Base-by-base conservation (phyloP, 2,888 invertebrate species). In the Netelia virgata region DNA sequence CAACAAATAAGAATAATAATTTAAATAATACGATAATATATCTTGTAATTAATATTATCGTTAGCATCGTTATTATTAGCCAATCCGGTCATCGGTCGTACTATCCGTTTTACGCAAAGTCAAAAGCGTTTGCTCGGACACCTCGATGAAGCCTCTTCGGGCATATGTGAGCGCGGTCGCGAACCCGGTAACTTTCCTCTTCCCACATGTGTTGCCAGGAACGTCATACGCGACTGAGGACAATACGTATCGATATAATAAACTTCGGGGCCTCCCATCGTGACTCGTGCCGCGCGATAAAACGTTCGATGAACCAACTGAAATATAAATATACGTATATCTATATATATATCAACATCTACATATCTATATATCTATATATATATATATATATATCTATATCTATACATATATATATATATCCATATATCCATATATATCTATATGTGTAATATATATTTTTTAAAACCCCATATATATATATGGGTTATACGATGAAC, bases 141-240 rank as follows among this genome's bases (percentile, higher is more conserved):
- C 59, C 5, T 61, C 5, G 11, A 1, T 36, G 16, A 55, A 2
- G 28, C 28, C 36, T 41, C 23, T 3, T 28, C 5, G 6, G 6
- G 5, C 23, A 43, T 69, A 47, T 70, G 70, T 70, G 70, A 1
- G 43, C 6, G 57, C 20, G 20, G 9, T 18, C 18, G 18, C 9
- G 18, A 57, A 47, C 28, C 50, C 78, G n/a, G 63, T 78, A 70
- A n/a, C 72, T 79, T 79, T 79, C 70, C 78, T 20, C 47, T 14
- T 47, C 47, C 14, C 47, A 47, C 47, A 14, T 47, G 47, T 47
- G 10, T 47, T 47, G 11, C 11, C 3, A 9, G 47, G 28, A 47
- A 47, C 47, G 47, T 14, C 11, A 47, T 47, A 47, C 14, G 11
- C 14, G 47, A 10, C 47, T 14, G 47, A 11, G 11, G 47, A 57